Evolutionary conservation across 2,113 vertebrate species (phyloP).

Genomic region (Sterrhoptilus dennistouni): DNA sequence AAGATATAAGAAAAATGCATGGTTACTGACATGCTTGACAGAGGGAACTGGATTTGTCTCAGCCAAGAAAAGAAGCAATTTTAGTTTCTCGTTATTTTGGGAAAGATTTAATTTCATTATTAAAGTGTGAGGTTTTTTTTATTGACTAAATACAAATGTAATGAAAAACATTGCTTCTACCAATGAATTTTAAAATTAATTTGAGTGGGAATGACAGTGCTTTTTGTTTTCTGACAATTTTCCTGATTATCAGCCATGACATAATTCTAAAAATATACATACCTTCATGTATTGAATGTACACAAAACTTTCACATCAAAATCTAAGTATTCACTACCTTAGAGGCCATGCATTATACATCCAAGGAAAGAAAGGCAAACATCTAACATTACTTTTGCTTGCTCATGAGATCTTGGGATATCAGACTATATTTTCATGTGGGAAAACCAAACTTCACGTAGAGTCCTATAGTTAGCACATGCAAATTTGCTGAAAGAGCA

Average conservation of each 20-base stretch:
- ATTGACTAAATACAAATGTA: background rate
- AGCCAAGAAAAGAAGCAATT: background rate
- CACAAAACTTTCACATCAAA: background rate
- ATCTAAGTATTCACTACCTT: background rate
- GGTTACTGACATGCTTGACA: background rate
- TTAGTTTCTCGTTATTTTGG: background rate
- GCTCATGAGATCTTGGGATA: background rate
- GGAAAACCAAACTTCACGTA: background rate
- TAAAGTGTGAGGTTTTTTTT: accelerated
- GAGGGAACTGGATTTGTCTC: background rate
- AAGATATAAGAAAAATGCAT: background rate
- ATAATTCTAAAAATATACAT: background rate
- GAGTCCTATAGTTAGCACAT: background rate
- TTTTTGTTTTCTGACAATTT: background rate
- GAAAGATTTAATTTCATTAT: background rate
- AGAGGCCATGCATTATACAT: background rate
- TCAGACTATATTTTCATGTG: background rate
- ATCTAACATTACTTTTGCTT: background rate
- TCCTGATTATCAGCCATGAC: background rate
- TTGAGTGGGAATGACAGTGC: background rate
- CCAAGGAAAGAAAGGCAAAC: background rate
- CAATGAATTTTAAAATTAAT: background rate
- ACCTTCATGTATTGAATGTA: background rate
- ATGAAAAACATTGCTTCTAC: background rate
- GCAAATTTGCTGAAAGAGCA: background rate